These are phyloP conservation scores for Hedya salicella DNA, from an alignment of 2,888 invertebrate genomes.

Conservation along the genomic window DNA sequence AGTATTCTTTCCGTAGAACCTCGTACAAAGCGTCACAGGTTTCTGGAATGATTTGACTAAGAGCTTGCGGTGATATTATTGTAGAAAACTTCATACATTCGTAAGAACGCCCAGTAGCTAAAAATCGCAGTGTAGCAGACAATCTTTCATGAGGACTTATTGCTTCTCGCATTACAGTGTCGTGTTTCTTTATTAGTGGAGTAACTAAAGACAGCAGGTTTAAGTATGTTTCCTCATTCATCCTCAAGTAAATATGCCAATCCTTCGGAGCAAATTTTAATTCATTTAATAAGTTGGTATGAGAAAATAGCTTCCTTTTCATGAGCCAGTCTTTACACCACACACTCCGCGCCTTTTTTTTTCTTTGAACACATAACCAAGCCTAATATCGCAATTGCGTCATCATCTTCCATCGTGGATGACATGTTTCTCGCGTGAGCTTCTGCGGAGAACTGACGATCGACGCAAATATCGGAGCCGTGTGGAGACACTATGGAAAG, in stretches of 20 bases:
- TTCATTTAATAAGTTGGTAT: too few species aligned
- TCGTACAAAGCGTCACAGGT: too few species aligned
- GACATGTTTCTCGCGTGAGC: constrained; percentile 40
- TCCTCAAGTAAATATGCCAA: constrained; percentile 7
- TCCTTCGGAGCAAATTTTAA: background rate
- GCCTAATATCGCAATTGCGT: constrained; percentile 34
- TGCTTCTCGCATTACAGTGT: constrained; percentile 28
- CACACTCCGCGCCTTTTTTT: constrained; percentile 6
- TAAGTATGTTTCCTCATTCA: constrained; percentile 15
- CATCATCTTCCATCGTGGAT: constrained; percentile 29
- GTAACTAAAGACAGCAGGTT: constrained; percentile 9
- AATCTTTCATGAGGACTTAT: constrained; percentile 37
- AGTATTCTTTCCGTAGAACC: too few species aligned
- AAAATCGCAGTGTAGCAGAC: constrained; percentile 35
- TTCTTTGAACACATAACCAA: constrained; percentile 37
- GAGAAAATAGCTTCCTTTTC: too few species aligned
- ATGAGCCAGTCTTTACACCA: background rate
- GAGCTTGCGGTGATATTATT: constrained; percentile 26
- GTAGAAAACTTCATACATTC: constrained; percentile 26
- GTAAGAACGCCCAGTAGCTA: constrained; percentile 27
- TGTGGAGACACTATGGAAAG: constrained; percentile 44
- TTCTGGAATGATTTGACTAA: too few species aligned
- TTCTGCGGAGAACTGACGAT: constrained; percentile 44
- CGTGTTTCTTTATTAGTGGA: constrained; percentile 13
- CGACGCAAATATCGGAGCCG: constrained; percentile 45